These are phyloP conservation scores for Drosophila sordidula DNA, from an alignment of 2,888 invertebrate genomes.

Conservation along the genomic window DNA sequence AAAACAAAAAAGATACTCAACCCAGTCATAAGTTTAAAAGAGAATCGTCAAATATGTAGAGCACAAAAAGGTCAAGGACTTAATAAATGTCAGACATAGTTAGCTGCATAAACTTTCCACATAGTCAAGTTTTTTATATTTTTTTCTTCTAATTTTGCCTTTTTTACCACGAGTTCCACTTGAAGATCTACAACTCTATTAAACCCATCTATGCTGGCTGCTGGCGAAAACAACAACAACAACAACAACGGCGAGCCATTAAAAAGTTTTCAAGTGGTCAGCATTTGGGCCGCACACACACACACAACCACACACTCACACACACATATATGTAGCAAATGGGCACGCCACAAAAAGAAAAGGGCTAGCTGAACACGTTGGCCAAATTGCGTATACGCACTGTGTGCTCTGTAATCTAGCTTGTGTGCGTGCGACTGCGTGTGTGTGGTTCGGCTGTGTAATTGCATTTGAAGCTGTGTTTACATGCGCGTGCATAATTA, in stretches of 20 bases:
- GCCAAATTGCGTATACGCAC: slow-evolving; percentile 69
- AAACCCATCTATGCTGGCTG: background rate
- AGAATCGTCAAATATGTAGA: background rate
- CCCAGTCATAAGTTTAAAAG: background rate
- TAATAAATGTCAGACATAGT: slow-evolving; percentile 9
- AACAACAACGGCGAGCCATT: background rate
- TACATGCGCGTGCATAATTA: slow-evolving; percentile 80
- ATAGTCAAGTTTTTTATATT: background rate
- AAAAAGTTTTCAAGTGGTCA: slow-evolving; percentile 6
- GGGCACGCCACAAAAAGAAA: slow-evolving; percentile 24
- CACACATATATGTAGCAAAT: background rate
- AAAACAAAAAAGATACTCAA: background rate
- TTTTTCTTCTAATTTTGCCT: background rate
- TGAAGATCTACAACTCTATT: slow-evolving; percentile 1
- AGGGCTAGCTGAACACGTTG: slow-evolving; percentile 19
- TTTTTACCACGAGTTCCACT: background rate
- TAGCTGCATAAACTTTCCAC: background rate
- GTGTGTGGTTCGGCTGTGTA: slow-evolving; percentile 45
- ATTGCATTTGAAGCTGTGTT: slow-evolving; percentile 73
- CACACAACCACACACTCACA: background rate
- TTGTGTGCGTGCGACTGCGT: slow-evolving; percentile 11
- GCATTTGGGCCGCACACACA: slow-evolving; percentile 2
- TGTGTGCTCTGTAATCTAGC: slow-evolving; percentile 57
- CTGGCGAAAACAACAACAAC: background rate
- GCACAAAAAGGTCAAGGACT: slow-evolving; percentile 8